Evolutionary conservation across 35 echinoderm and acorn worm genomes (phyloP).

Genomic region (Lytechinus pictus): DNA sequence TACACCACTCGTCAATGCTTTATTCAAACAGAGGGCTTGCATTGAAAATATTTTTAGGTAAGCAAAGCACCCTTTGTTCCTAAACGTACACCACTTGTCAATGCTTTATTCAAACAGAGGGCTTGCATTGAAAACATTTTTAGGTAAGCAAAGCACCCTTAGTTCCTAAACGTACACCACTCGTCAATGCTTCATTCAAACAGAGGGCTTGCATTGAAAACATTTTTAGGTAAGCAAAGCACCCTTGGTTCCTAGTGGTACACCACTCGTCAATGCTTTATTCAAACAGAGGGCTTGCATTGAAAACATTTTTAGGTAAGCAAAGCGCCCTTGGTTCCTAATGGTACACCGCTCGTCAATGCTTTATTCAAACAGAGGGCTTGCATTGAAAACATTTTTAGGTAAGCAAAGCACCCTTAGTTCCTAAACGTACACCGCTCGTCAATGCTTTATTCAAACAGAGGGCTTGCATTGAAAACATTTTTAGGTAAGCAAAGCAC

Average conservation of each 20-base stretch:
- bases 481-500: no score
- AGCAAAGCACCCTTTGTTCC: background rate
- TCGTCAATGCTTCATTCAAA: background rate
- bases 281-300: no score
- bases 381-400: constrained; percentile 99
- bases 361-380: constrained; percentile 95
- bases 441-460: background rate
- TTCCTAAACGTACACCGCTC: background rate
- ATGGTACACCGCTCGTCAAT: constrained; percentile 89
- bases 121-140: background rate
- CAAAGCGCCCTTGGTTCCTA: constrained; percentile 91
- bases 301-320: no score
- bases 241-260: no score
- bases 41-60: constrained; percentile 99
- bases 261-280: no score
- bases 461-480: background rate
- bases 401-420: constrained; percentile 44
- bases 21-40: constrained; percentile 96
- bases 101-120: background rate
- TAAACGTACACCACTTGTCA: background rate
- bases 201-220: background rate
- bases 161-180: background rate
- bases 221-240: background rate
- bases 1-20: constrained; percentile 89
- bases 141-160: no score